Evolutionary conservation across 1,140 invertebrate genomes (phyloP).

Genomic region (Sitobion miscanthi): DNA sequence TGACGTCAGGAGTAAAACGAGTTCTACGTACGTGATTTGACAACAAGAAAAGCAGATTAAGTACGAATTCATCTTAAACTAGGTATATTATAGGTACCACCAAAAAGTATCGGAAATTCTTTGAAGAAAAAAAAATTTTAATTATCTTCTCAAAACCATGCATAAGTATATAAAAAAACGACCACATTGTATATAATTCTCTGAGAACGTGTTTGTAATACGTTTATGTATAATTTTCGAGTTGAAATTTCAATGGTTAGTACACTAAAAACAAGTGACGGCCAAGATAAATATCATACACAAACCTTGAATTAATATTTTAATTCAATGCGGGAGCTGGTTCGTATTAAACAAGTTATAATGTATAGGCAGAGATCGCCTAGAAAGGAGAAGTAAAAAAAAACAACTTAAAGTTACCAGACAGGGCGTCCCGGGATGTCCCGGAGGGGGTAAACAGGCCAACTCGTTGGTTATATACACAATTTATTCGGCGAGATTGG

Average conservation of each 20-base stretch:
- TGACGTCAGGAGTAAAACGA: not conserved
- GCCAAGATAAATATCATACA: not conserved
- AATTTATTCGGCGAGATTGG: not conserved
- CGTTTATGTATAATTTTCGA: slow-evolving; percentile 3
- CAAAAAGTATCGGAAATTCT: not conserved
- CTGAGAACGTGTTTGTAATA: slow-evolving; percentile 36
- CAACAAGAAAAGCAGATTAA: not conserved
- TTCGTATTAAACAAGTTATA: slow-evolving; percentile 35
- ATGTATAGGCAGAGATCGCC: not conserved
- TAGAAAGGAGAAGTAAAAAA: slow-evolving; percentile 17
- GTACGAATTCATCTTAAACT: not conserved
- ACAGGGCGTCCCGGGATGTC: not conserved
- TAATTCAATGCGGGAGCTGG: slow-evolving; percentile 33
- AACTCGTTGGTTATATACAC: not conserved
- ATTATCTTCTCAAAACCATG: not conserved
- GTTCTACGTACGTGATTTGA: slow-evolving; percentile 15
- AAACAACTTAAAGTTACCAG: not conserved
- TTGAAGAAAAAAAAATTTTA: slow-evolving; percentile 7
- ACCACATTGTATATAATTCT: not conserved
- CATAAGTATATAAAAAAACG: not conserved
- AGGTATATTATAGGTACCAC: not conserved
- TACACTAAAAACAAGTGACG: slow-evolving; percentile 25
- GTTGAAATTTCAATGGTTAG: not conserved
- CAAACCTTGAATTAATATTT: slow-evolving; percentile 43
- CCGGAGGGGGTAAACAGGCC: slow-evolving; percentile 11